These are phyloP conservation scores for Drosophila rubida DNA, from an alignment of 2,888 invertebrate genomes.

Conservation along the genomic window DNA sequence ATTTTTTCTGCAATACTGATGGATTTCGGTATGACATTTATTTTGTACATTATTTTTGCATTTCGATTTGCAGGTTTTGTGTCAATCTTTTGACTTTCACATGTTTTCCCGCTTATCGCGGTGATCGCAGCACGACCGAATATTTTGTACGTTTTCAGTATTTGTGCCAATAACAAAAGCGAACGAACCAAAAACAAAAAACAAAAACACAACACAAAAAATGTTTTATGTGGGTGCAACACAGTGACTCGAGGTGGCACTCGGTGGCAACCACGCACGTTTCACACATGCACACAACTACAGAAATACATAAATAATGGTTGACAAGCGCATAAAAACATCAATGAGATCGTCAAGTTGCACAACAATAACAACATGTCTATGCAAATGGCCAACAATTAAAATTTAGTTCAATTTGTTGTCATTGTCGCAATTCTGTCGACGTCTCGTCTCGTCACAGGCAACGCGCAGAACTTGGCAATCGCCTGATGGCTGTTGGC, in stretches of 20 bases:
- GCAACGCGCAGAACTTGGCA: constrained; percentile 47
- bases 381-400: constrained; percentile 73
- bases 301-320: constrained; percentile 56
- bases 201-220: constrained; percentile 18
- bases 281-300: constrained; percentile 38
- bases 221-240: constrained; percentile 73
- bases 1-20: constrained; percentile 54
- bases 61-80: constrained; percentile 45
- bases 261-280: constrained; percentile 55
- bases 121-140: constrained; percentile 51
- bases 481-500: constrained; percentile 3
- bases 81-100: constrained; percentile 60
- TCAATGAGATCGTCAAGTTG: constrained; percentile 67
- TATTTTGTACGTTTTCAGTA: constrained; percentile 40
- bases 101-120: constrained; percentile 66
- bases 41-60: constrained; percentile 28
- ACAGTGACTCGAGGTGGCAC: constrained; percentile 38
- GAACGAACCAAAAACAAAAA: constrained; percentile 7
- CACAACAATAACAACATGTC: constrained; percentile 29
- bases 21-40: constrained; percentile 35
- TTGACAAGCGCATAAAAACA: constrained; percentile 70
- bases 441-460: constrained; percentile 33
- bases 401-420: constrained; percentile 75
- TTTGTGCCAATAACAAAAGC: constrained; percentile 72
- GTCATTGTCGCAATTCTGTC: constrained; percentile 58